phyloP scores from a whole-genome alignment of 2,113 vertebrate species.

The Cyphomyrus plagiostoma region DNA sequence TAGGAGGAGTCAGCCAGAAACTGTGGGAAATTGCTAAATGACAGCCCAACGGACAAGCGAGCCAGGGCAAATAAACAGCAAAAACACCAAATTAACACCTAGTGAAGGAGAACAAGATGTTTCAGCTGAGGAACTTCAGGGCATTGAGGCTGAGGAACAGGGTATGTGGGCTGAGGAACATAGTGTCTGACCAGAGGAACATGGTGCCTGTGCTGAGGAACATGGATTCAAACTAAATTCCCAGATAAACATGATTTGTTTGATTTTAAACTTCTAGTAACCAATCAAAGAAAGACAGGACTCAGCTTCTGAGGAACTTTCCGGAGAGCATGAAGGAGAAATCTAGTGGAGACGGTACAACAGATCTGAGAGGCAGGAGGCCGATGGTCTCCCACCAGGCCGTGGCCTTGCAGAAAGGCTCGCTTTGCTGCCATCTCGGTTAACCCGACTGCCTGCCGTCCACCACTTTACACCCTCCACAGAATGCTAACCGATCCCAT shows the following conservation, averaged over 20 bases:
- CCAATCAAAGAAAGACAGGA: not conserved
- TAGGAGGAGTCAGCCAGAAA: not conserved
- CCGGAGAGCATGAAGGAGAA: not conserved
- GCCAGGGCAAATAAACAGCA: not conserved
- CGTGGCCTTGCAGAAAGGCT: not conserved
- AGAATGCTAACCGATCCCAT: not conserved
- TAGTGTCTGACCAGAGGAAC: not conserved
- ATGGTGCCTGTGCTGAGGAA: not conserved
- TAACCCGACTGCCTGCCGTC: not conserved
- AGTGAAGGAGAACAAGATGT: not conserved
- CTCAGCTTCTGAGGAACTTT: not conserved
- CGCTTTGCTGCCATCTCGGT: not conserved
- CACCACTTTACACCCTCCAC: not conserved
- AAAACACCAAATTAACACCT: not conserved
- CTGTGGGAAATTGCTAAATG: not conserved
- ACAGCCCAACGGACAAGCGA: not conserved
- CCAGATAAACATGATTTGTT: not conserved
- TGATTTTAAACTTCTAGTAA: not conserved
- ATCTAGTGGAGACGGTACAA: not conserved
- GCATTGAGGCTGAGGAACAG: not conserved
- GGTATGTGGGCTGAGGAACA: not conserved
- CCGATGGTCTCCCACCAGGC: not conserved
- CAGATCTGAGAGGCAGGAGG: not conserved
- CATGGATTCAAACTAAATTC: not conserved
- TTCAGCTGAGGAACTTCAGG: not conserved